Percentiles rank a stretch among this genome's conserved stretches.
These are phyloP conservation scores for Pseudorhombus dupliciocellatus DNA, from an alignment of 2,113 vertebrate species.

Conservation along the genomic window DNA sequence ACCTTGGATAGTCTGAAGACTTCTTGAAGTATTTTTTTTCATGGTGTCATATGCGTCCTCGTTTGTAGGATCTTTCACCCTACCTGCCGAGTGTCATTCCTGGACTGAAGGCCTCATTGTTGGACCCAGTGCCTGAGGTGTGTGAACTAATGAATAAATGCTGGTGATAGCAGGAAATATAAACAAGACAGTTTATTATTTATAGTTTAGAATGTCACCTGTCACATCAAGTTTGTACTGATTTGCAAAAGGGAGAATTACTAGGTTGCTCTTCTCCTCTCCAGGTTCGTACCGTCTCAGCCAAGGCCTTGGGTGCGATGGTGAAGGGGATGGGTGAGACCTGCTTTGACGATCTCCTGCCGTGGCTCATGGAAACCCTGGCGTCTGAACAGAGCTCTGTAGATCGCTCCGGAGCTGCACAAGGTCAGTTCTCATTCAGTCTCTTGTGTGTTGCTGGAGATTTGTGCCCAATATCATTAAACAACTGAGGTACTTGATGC, in stretches of 20 bases:
- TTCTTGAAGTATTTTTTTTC: not conserved
- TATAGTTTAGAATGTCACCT: not conserved
- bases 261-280: conserved; percentile 6
- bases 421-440: conserved; percentile 80
- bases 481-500: not conserved
- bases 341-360: conserved; percentile 95
- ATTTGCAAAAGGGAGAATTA: not conserved
- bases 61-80: conserved; percentile 91
- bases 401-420: conserved; percentile 96
- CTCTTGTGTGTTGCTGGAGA: not conserved
- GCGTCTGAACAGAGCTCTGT: conserved; percentile 98
- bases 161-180: not conserved
- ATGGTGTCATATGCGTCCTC: not conserved
- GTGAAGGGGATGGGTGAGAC: conserved; percentile 99
- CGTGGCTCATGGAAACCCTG: conserved; percentile 97
- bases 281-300: conserved; percentile 96
- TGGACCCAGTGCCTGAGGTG: conserved; percentile 98
- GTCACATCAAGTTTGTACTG: not conserved
- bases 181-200: not conserved
- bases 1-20: not conserved
- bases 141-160: conserved; percentile 31
- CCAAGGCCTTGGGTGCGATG: conserved; percentile 98
- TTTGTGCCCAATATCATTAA: too few species aligned
- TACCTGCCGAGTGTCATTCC: conserved; percentile 97
- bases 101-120: conserved; percentile 92